phyloP scores from a whole-genome alignment of 2,797 vertebrate species.

The Pyrrhura leucotis region DNA sequence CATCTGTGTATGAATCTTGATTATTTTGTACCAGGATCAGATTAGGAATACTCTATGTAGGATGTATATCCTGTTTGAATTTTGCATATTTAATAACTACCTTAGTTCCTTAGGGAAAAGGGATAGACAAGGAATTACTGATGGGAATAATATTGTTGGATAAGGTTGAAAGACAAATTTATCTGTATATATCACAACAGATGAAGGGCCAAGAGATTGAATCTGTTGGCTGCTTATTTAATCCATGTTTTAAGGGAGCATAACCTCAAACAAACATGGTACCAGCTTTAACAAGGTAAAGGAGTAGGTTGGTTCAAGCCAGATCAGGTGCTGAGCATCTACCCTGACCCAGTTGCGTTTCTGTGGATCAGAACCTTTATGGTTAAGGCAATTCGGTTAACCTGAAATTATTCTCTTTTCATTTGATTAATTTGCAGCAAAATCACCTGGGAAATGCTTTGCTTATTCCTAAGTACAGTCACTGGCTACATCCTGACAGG shows the following conservation, averaged over 20 bases:
- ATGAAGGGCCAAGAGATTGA: not conserved
- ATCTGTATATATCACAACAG: not conserved
- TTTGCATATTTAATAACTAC: not conserved
- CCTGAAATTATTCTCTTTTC: not conserved
- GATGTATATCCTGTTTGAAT: not conserved
- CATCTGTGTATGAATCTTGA: not conserved
- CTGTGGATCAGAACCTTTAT: not conserved
- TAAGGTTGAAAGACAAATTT: not conserved
- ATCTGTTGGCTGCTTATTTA: not conserved
- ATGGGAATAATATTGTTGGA: not conserved
- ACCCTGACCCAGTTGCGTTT: not conserved
- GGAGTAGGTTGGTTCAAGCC: not conserved
- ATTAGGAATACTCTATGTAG: not conserved
- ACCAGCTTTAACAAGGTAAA: not conserved
- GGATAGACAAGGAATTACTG: not conserved
- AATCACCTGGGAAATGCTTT: not conserved
- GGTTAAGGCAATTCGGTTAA: not conserved
- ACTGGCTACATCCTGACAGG: not conserved
- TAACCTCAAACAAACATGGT: not conserved
- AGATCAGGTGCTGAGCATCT: not conserved
- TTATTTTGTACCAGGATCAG: not conserved
- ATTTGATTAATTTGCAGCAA: not conserved
- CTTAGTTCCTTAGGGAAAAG: not conserved
- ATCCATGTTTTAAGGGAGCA: not conserved
- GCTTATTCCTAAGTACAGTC: slow-evolving; percentile 1